phyloP scores from a whole-genome alignment of 2,797 vertebrate genomes.

The Falco novaeseelandiae region DNA sequence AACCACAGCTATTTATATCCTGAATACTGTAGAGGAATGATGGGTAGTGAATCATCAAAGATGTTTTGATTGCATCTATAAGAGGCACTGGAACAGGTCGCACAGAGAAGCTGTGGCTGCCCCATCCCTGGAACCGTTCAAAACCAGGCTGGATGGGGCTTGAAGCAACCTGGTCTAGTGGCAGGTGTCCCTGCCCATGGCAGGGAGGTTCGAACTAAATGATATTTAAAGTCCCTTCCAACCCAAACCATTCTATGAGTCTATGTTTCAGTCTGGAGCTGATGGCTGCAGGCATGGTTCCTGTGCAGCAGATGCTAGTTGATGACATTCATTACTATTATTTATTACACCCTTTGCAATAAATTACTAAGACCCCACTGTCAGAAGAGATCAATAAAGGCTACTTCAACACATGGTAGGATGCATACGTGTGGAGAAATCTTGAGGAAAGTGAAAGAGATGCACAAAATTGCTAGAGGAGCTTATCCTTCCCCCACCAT shows the following conservation, averaged over 20 bases:
- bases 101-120: too few relatives aligned
- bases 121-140: too few relatives aligned
- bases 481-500: neutral
- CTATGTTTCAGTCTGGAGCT: neutral
- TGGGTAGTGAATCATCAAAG: constrained; percentile 48
- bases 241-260: too few relatives aligned
- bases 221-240: too few relatives aligned
- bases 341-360: neutral
- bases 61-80: constrained; percentile 45
- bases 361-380: neutral
- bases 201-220: too few relatives aligned
- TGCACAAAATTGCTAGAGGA: neutral
- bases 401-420: neutral
- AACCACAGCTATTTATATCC: constrained; percentile 23
- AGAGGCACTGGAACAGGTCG: neutral
- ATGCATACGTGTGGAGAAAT: neutral
- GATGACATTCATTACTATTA: neutral
- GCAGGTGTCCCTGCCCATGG: too few relatives aligned
- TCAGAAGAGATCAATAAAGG: neutral
- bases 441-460: neutral
- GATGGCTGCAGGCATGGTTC: neutral
- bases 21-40: neutral
- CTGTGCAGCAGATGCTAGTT: neutral
- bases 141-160: too few relatives aligned
- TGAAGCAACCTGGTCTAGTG: too few relatives aligned